Conservation (phyloP, 2,113 vertebrate genomes). For the Accipiter virgatus region DNA sequence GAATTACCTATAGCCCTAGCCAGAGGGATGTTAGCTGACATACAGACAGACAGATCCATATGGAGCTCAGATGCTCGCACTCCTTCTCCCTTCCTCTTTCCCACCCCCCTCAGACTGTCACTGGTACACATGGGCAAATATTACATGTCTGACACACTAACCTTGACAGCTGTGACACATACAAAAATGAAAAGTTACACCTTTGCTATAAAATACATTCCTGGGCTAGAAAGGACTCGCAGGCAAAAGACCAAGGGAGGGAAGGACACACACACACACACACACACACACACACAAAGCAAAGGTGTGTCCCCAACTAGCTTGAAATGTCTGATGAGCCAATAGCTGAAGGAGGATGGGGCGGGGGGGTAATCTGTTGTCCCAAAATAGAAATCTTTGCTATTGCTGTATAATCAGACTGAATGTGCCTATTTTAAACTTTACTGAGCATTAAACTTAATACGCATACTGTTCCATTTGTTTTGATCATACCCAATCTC, state of each 20-base stretch:
- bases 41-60: neutral
- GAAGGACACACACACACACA: neutral
- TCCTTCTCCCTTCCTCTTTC: neutral
- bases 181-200: neutral
- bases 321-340: neutral
- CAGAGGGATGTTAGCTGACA: neutral
- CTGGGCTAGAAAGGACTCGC: neutral
- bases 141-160: neutral
- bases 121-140: neutral
- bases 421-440: neutral
- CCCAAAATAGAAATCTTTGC: neutral
- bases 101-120: neutral
- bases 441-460: neutral
- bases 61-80: neutral
- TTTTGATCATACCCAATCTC: neutral
- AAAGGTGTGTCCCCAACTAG: neutral
- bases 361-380: neutral
- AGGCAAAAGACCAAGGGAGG: neutral
- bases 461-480: neutral
- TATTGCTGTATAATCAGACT: neutral
- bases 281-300: neutral
- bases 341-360: neutral
- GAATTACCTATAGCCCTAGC: neutral
- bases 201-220: neutral
- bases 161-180: neutral